Evolutionary conservation across 1,140 invertebrate species (phyloP).

Genomic region (Heliconius nattereri): DNA sequence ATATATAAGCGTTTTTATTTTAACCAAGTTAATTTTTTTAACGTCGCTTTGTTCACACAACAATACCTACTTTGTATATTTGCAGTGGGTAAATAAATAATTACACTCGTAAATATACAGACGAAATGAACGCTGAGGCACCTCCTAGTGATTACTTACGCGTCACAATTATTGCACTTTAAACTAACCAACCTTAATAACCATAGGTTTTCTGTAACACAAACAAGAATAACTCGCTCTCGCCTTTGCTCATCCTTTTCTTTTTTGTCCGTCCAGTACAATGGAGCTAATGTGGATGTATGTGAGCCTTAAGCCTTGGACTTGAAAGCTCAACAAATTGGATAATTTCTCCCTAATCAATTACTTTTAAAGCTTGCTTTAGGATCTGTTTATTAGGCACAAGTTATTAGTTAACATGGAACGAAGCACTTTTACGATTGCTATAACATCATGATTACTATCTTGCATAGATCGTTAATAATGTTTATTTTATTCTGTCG

Average conservation of each 20-base stretch:
- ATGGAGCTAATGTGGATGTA: conserved; percentile 14
- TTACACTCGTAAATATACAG: not conserved
- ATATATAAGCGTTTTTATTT: not conserved
- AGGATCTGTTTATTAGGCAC: conserved; percentile 18
- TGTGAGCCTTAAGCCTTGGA: conserved; percentile 16
- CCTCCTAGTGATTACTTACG: not conserved
- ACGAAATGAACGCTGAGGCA: not conserved
- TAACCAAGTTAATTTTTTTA: not conserved
- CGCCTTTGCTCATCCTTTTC: conserved; percentile 4
- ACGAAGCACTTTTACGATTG: conserved; percentile 17
- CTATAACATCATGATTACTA: conserved; percentile 10
- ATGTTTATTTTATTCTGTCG: conserved; percentile 1
- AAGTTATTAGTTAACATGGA: conserved; percentile 16
- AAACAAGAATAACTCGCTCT: conserved; percentile 21
- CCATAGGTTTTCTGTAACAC: conserved; percentile 15
- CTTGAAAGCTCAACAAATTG: conserved; percentile 15
- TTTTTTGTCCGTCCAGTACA: conserved; percentile 13
- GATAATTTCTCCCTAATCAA: conserved; percentile 19
- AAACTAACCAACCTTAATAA: conserved; percentile 20
- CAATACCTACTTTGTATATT: not conserved
- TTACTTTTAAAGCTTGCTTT: conserved; percentile 19
- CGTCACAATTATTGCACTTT: conserved; percentile 17
- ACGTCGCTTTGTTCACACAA: not conserved
- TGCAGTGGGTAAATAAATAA: not conserved
- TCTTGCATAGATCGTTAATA: conserved; percentile 13